These are phyloP conservation scores for Emys orbicularis DNA, from an alignment of 2,797 vertebrate genomes.

Conservation along the genomic window DNA sequence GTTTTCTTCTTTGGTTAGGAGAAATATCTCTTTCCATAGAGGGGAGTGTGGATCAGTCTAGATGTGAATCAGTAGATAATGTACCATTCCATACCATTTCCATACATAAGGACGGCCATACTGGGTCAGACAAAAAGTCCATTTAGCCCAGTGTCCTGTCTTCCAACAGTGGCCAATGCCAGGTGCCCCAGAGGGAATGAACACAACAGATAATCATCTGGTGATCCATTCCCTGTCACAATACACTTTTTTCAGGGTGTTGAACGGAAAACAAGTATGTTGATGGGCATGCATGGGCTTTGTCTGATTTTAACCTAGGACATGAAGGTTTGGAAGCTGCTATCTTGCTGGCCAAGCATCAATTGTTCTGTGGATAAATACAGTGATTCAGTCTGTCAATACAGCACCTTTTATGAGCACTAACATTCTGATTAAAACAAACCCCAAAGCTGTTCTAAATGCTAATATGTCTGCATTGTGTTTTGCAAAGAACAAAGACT, in stretches of 20 bases:
- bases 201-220: too few species aligned
- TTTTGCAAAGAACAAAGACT: constrained; percentile 89
- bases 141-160: too few species aligned
- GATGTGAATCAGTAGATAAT: background rate
- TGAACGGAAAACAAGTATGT: background rate
- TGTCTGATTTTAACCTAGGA: background rate
- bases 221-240: too few species aligned
- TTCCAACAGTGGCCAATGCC: too few species aligned
- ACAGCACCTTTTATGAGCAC: background rate
- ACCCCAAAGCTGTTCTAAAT: background rate
- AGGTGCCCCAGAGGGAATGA: too few species aligned
- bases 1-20: background rate
- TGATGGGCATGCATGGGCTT: background rate
- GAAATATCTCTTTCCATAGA: background rate
- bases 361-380: background rate
- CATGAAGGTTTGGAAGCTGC: background rate
- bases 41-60: background rate
- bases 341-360: background rate
- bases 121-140: too few species aligned
- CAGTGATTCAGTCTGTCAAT: background rate
- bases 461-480: background rate
- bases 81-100: background rate
- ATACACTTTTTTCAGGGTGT: background rate
- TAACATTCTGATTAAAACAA: background rate
- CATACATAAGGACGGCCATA: too few species aligned